Base-by-base conservation (phyloP, 2,113 vertebrate species). In the Odontesthes bonariensis region DNA sequence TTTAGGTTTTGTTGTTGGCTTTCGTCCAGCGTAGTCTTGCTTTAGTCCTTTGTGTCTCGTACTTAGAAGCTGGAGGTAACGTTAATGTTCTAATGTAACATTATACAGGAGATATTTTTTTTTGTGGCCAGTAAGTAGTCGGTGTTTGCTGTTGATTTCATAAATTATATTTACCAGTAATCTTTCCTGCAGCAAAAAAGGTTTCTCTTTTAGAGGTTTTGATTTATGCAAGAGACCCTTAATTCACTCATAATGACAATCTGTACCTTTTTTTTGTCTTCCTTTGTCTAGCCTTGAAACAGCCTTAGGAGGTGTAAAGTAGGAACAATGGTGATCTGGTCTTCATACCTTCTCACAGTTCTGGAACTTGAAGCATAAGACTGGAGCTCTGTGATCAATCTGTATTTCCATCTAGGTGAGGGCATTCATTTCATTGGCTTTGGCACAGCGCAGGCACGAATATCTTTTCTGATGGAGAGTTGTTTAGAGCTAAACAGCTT, bases 401-500 rank as follows among this genome's bases (percentile, higher is more conserved):
- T 2, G 22, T 16, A 6, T 16, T 27, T 8, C 17, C 65, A 16
- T 8, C 3, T 10, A 68, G 14, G 49, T 67, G 16, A 78, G 33
- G 63, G 44, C 51, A 33, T 73, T 63, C 59, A 38, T 58, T 78
- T 77, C 57, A 61, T 55, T 22, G 4, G 44, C 14, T 47, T 47
- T 47, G 44, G 14, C 44, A 17, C 1, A 17, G 12, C 14, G 4
- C 44, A 17, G 12, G 12, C 44, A 17, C 10, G 1, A 49, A 40
- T n/a, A 40, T 23, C 33, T 53, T 38, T 14, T 14, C 47, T 51
- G 31, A 33, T 9, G 54, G 22, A 33, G 67, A 40, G 10, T 23
- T 62, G 38, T 79, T 69, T 79, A 56, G 53, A 73, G 72, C 75
- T 77, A 74, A 63, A 68, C 72, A 73, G 57, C 68, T 38, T 27